These are phyloP conservation scores for Spermophilus dauricus DNA, from an alignment of 2,113 vertebrate species.

Conservation along the genomic window DNA sequence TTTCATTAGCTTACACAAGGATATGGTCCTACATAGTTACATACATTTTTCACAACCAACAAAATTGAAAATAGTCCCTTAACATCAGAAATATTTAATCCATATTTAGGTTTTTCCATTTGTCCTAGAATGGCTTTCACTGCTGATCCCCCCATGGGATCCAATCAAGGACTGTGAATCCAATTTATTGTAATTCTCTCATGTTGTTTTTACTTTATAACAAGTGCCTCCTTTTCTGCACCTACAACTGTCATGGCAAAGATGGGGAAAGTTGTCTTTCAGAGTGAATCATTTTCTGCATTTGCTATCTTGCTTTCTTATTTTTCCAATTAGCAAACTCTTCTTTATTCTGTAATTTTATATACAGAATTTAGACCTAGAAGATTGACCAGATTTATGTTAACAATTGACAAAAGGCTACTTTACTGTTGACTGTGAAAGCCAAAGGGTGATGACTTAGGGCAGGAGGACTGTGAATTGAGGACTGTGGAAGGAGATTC, in stretches of 20 bases:
- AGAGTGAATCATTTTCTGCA: background rate
- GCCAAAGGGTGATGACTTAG: background rate
- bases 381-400: background rate
- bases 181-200: background rate
- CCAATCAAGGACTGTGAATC: background rate
- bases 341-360: background rate
- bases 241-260: background rate
- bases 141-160: rapidly evolving
- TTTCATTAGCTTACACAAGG: background rate
- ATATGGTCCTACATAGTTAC: background rate
- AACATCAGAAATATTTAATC: background rate
- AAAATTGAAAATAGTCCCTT: background rate
- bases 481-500: background rate
- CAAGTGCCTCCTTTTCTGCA: background rate
- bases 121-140: background rate
- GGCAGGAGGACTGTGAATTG: background rate
- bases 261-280: background rate
- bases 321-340: background rate
- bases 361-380: background rate
- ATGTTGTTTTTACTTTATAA: background rate
- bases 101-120: background rate
- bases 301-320: background rate
- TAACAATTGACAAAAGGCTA: background rate
- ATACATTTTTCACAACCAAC: background rate
- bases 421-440: background rate